Base-by-base conservation (phyloP, 2,888 invertebrate species). In the Dolichopus griseipennis region DNA sequence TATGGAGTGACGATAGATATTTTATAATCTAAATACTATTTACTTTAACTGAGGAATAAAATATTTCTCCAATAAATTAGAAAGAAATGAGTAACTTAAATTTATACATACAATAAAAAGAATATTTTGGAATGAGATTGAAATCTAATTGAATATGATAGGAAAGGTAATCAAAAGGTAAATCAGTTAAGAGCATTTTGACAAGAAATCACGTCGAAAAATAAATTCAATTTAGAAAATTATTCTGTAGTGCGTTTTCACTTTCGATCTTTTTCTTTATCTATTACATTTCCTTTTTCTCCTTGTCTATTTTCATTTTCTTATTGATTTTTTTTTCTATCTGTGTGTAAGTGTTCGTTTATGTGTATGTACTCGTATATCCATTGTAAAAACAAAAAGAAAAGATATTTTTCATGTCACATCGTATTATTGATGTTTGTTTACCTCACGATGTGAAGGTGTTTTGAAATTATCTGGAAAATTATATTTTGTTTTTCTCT, bases 361-460 rank as follows among this genome's bases (percentile, higher is more conserved):
- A 27, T 27, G 5, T 7, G 37, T 37, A 10, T 8, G 10, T 12
- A 8, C 8, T 5, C 8, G 18, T 52, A 52, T 52, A 7, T 12
- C 15, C 2, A 52, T n/a, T 52, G 52, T 12, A 52, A 10, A 52
- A 52, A 43, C 3, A 43, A n/a, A 52, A 18, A 52, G 15, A 52
- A 52, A 52, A 52, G n/a, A 18, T 52, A 18, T 52, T 52, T 52
- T 52, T n/a, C 52, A 52, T 52, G 52, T 52, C 52, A 52, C 52
- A 52, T 52, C 52, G 52, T 15, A 52, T 52, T 52, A 52, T 52
- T 52, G 52, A 52, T 52, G 52, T 52, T 52, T 52, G 52, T 52
- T 52, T 52, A 18, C 52, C n/a, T 52, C 52, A 52, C 52, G n/a
- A 52, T 12, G 15, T 18, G 52, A 52, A 52, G 52, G 52, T 52